A percentile compares a stretch with the other conserved stretches of the same genome.
Conservation (phyloP, 2,113 vertebrate species). For the Amia ocellicauda region DNA sequence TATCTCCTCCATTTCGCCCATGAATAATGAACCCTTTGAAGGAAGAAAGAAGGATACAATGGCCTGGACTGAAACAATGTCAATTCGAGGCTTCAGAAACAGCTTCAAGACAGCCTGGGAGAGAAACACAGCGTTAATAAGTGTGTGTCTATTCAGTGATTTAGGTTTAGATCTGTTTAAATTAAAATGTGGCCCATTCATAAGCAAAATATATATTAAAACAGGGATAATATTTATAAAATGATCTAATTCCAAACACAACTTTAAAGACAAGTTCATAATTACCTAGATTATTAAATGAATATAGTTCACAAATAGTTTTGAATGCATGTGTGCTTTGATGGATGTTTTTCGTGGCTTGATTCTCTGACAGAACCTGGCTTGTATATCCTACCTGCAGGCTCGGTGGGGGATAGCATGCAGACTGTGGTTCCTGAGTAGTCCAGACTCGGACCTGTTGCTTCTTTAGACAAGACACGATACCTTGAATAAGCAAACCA, state of each 20-base stretch:
- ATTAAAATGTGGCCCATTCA: too few species aligned
- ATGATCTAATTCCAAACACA: too few species aligned
- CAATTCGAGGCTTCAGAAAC: conserved; percentile 38
- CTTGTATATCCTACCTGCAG: conserved; percentile 26
- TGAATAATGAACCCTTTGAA: too few species aligned
- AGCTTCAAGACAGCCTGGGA: conserved; percentile 46
- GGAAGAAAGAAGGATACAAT: conserved; percentile 40
- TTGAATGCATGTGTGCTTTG: too few species aligned
- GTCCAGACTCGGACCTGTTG: conserved; percentile 43
- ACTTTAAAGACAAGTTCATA: too few species aligned
- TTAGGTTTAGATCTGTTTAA: not conserved
- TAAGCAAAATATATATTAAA: too few species aligned
- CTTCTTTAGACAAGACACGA: conserved; percentile 37
- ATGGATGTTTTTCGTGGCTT: too few species aligned
- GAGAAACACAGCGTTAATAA: not conserved
- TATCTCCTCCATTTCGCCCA: too few species aligned
- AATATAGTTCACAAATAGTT: too few species aligned
- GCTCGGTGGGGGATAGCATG: conserved; percentile 46
- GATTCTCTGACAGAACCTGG: too few species aligned
- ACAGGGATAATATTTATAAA: too few species aligned
- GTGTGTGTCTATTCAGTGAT: not conserved
- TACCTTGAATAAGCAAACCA: conserved; percentile 42
- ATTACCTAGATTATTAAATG: too few species aligned
- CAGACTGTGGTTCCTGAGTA: conserved; percentile 30
- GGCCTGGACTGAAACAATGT: conserved; percentile 44